Evolutionary conservation across 2,888 invertebrate species (phyloP).

Genomic region (Electrophaes corylata): DNA sequence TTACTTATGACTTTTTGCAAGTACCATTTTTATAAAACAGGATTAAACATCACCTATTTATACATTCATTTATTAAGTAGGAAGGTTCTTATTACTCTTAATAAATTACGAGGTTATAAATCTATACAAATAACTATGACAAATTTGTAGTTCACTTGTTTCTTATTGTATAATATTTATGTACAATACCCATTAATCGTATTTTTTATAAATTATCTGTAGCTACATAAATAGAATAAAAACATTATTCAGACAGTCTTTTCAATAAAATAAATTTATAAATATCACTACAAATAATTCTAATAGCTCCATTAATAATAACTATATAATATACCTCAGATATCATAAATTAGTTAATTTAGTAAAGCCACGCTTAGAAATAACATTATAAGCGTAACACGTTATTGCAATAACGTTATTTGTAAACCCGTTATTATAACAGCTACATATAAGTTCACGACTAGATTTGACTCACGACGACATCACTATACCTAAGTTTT

Average conservation of each 20-base stretch:
- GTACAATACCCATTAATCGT: constrained; percentile 24
- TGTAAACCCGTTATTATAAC: constrained; percentile 28
- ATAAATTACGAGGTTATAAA: background rate
- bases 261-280: constrained; percentile 37
- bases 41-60: constrained; percentile 6
- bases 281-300: constrained; percentile 24
- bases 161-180: constrained; percentile 8
- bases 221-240: constrained; percentile 29
- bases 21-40: background rate
- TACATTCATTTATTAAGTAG: background rate
- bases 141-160: constrained; percentile 7
- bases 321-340: constrained; percentile 17
- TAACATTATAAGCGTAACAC: constrained; percentile 4
- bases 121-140: constrained; percentile 8
- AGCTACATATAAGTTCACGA: constrained; percentile 19
- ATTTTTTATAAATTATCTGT: constrained; percentile 15
- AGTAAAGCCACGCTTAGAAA: constrained; percentile 16
- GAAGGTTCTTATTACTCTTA: no score
- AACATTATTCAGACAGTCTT: constrained; percentile 42
- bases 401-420: constrained; percentile 16
- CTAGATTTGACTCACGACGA: constrained; percentile 25
- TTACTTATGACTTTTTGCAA: background rate
- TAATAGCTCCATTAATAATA: constrained; percentile 27
- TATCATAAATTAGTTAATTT: constrained; percentile 18
- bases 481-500: constrained; percentile 22